Evolutionary conservation across 1,140 invertebrate species (phyloP).

Genomic region (Ylistrum balloti): DNA sequence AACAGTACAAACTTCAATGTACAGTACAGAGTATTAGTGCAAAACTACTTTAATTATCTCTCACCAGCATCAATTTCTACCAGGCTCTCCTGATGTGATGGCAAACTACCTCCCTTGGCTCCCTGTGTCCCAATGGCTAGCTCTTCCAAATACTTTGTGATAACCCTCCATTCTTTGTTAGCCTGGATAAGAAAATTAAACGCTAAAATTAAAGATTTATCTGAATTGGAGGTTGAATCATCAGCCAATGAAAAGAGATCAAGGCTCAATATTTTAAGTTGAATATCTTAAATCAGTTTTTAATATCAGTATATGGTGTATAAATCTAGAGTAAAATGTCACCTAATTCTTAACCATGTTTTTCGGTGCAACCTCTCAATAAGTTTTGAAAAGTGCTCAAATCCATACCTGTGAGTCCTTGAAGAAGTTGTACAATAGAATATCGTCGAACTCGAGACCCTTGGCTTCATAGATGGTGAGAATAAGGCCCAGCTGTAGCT

Average conservation of each 20-base stretch:
- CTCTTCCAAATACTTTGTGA: slow-evolving; percentile 72
- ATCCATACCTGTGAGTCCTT: slow-evolving; percentile 75
- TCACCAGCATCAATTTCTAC: slow-evolving; percentile 70
- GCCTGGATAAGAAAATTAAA: slow-evolving; percentile 64
- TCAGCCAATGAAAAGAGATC: too few species aligned
- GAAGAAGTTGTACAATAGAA: slow-evolving; percentile 80
- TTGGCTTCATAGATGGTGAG: slow-evolving; percentile 79
- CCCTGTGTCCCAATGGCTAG: slow-evolving; percentile 46
- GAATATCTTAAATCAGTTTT: too few species aligned
- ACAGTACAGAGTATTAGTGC: too few species aligned
- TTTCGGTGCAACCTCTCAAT: too few species aligned
- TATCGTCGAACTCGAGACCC: slow-evolving; percentile 79
- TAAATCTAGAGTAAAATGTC: slow-evolving; percentile 52
- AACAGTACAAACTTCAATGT: too few species aligned
- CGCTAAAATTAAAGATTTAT: too few species aligned
- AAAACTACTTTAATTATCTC: too few species aligned
- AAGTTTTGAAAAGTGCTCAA: neutral
- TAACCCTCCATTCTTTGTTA: slow-evolving; percentile 77
- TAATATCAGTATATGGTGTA: neutral
- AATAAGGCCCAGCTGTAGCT: slow-evolving; percentile 71
- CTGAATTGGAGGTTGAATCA: neutral
- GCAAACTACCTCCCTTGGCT: neutral
- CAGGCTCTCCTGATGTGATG: slow-evolving; percentile 53
- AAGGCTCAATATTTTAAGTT: too few species aligned
- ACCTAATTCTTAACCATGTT: neutral